These are phyloP conservation scores for Pardosa pseudoannulata DNA, from an alignment of 2,888 invertebrate genomes.

Conservation along the genomic window DNA sequence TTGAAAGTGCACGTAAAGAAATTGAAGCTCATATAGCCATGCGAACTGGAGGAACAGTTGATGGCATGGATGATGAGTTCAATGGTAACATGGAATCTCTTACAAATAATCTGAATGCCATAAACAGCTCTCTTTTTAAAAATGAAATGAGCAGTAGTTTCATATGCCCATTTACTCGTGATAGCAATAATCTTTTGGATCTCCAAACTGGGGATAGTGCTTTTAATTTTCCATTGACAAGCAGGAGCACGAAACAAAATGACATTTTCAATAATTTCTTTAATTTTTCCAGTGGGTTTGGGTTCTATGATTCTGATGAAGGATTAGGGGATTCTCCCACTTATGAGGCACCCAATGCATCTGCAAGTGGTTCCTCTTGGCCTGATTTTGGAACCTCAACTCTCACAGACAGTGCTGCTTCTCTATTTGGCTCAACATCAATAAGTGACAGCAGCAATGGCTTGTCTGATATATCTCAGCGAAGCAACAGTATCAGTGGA, in stretches of 20 bases:
- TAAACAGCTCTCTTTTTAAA: slow-evolving; percentile 41
- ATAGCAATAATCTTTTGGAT: slow-evolving; percentile 65
- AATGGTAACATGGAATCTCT: slow-evolving; percentile 50
- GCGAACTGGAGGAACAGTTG: slow-evolving; percentile 86
- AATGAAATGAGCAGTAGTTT: slow-evolving; percentile 38
- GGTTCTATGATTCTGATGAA: slow-evolving; percentile 77
- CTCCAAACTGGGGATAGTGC: slow-evolving; percentile 28
- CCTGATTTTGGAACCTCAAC: slow-evolving; percentile 56
- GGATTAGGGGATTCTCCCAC: slow-evolving; percentile 77
- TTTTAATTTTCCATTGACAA: slow-evolving; percentile 23
- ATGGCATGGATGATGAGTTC: slow-evolving; percentile 76
- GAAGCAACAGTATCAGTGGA: slow-evolving; percentile 55
- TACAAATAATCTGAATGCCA: slow-evolving; percentile 61
- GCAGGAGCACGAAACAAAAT: slow-evolving; percentile 43
- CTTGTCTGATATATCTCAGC: slow-evolving; percentile 40
- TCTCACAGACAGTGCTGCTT: slow-evolving; percentile 26
- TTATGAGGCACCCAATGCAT: slow-evolving; percentile 74
- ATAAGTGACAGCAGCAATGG: slow-evolving; percentile 33
- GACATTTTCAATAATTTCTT: slow-evolving; percentile 25
- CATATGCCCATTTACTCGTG: slow-evolving; percentile 46
- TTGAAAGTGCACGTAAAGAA: slow-evolving; percentile 95
- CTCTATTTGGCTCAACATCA: slow-evolving; percentile 39
- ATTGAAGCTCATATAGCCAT: slow-evolving; percentile 98
- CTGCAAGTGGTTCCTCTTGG: slow-evolving; percentile 54
- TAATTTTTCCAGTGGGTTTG: slow-evolving; percentile 30